Percentiles rank a stretch among this genome's conserved stretches.
Evolutionary conservation across 30 jellyfish, hydroid and myxozoan genomes (phyloP).

Genomic region (Cassiopea xamachana): DNA sequence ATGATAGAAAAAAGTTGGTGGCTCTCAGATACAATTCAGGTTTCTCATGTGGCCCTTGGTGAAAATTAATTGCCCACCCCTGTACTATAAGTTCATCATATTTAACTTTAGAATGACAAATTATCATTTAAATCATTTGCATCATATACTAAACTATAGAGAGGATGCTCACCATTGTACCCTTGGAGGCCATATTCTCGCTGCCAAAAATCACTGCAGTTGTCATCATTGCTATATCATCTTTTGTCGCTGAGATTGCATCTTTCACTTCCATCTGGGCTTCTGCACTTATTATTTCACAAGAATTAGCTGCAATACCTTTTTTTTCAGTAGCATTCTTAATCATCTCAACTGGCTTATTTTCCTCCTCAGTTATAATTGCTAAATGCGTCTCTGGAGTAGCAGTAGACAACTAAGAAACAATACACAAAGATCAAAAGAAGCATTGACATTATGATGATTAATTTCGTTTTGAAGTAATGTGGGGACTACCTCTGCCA

Average conservation of each 20-base stretch:
- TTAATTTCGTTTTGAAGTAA: background rate
- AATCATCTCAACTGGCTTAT: slow-evolving; percentile 39
- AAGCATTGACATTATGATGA: no score
- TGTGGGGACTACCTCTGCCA: no score
- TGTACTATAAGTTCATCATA: background rate
- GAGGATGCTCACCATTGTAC: slow-evolving; percentile 28
- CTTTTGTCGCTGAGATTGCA: background rate
- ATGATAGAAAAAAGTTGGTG: no score
- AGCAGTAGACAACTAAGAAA: slow-evolving; percentile 30
- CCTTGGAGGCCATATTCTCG: slow-evolving; percentile 41
- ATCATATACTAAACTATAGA: background rate
- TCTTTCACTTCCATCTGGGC: background rate
- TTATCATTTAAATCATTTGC: no score
- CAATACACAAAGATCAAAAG: no score
- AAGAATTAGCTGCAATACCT: background rate
- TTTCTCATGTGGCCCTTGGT: no score
- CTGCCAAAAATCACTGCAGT: slow-evolving; percentile 12
- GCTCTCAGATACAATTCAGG: no score
- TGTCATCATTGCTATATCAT: slow-evolving; percentile 7
- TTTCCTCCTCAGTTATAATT: slow-evolving; percentile 40
- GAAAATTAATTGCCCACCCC: no score
- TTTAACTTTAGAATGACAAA: background rate
- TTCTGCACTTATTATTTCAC: slow-evolving; percentile 7
- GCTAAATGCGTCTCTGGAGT: slow-evolving; percentile 44
- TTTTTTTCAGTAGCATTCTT: slow-evolving; percentile 33